Base-by-base conservation (phyloP, 2,888 invertebrate genomes). In the Rhogogaster chlorosoma region DNA sequence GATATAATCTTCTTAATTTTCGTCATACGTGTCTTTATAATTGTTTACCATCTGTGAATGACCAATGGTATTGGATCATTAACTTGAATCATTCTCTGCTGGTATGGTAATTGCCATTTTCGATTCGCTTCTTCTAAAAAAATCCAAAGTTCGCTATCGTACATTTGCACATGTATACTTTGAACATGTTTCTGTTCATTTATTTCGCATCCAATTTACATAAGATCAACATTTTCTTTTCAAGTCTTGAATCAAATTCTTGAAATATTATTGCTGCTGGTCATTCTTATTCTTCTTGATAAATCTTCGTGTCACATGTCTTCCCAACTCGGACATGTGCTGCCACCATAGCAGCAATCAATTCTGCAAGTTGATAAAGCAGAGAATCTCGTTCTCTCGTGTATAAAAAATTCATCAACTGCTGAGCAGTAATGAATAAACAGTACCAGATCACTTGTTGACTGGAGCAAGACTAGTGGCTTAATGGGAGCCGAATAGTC, bases 21-120 rank as follows among this genome's bases (percentile, higher is more conserved):
- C 38, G 18, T 80, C 22, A 4, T n/a, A 38, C 22, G 7, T 61
- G 9, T 38, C n/a, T 61, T 61, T 22, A 57, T 10, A 15, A 38
- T 38, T 61, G n/a, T 38, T 61, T 26, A 38, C 22, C 38, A 15
- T 57, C 61, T 15, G 49, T 36, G 26, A 80, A 61, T 38, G 9
- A 38, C 57, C 80, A 22, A 57, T 80, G 9, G 6, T 61, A 80
- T 80, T 61, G 57, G 38, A 57, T 80, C n/a, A 61, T 61, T 36
- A 38, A 36, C 57, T 77, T 26, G 22, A 61, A 80, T 38, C 80
- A 80, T 80, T 57, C 4, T 61, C 2, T 38, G 15, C 22, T 61
- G 61, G 15, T 38, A 36, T 32, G 22, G 9, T 61, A 57, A 38
- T 80, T 22, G 77, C n/a, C 18, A 26, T 36, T 26, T 61, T 22